Percentiles rank a stretch among this genome's conserved stretches.
Evolutionary conservation across 2,797 vertebrate genomes (phyloP).

Genomic region (Melanotaenia maccullochi): DNA sequence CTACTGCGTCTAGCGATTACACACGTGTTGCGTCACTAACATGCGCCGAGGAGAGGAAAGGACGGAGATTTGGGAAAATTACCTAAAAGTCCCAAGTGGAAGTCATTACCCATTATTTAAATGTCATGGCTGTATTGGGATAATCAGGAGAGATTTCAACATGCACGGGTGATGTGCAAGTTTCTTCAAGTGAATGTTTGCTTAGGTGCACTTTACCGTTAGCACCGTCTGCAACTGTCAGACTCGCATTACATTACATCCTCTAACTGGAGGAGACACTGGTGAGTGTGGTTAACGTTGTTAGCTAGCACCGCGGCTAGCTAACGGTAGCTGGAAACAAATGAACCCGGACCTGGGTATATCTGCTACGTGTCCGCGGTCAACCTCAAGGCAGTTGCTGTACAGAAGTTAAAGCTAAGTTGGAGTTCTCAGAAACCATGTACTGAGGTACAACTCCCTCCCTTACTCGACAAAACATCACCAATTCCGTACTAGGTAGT

Average conservation of each 20-base stretch:
- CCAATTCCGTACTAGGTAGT: neutral
- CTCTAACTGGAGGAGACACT: conserved; percentile 15
- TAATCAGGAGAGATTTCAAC: neutral
- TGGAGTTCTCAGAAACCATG: neutral
- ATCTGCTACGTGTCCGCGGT: conserved; percentile 19
- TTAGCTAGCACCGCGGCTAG: conserved; percentile 46
- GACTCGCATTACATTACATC: conserved; percentile 2
- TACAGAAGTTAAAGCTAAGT: conserved; percentile 12
- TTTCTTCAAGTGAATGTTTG: neutral
- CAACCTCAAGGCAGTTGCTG: neutral
- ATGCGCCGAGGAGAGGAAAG: conserved; percentile 57
- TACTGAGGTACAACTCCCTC: neutral
- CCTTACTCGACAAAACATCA: neutral
- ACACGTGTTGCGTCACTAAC: conserved; percentile 69
- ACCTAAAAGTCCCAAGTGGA: conserved; percentile 44
- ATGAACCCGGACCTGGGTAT: conserved; percentile 10
- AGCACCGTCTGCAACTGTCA: conserved; percentile 23
- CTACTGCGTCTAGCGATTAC: neutral
- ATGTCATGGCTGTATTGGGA: conserved; percentile 17
- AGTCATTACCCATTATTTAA: conserved; percentile 45
- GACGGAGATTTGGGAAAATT: conserved; percentile 37
- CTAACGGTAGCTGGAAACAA: conserved; percentile 46
- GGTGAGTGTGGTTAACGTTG: conserved; percentile 25
- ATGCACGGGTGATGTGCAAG: neutral
- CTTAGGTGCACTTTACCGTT: conserved; percentile 11